Evolutionary conservation across 1,140 invertebrate genomes (phyloP), one percentile per base, ranked within the genome.

Genomic region (Araneus ventricosus): DNA sequence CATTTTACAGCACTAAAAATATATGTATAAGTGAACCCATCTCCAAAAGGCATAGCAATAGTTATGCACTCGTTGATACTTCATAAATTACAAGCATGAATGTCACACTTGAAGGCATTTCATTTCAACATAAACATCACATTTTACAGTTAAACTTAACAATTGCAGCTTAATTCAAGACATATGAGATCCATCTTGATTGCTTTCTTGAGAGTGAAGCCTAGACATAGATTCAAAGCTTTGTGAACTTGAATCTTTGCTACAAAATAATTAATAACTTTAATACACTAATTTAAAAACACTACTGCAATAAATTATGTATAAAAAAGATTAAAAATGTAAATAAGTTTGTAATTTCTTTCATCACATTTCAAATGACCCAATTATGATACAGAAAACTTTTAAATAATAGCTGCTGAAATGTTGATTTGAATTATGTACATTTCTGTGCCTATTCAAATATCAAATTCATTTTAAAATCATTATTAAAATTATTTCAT

Each of bases 211-310:
- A 4, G 27, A 34, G 27, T 37, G 70, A 14, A 75, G 70, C 6
- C 70, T 75, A 30, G 70, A 75, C 30, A 75, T 34, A 34, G 70
- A 75, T 75, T 75, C 70, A 75, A 75, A 75, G 20, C 70, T 75
- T 75, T 75, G 70, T 10, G 34, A 34, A 75, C 30, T 34, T 5
- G 70, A 75, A 75, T 75, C 70, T 37, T 75, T 75, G 70, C 70
- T 75, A 30, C n/a, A 86, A 52, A 41, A 52, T 85, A 30, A 57
- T 22, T 34, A 39, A 20, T 22, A 80, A 37, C 10, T 52, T 52
- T 52, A 52, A 52, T 52, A 52, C 45, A 52, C 45, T 52, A 52
- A 52, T 52, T 52, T 52, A 14, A 52, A 52, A 52, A 17, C 45
- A 52, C 17, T 14, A 52, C 17, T 14, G 10, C 10, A 17, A 14